Conservation (phyloP, 1,140 invertebrate genomes). For the Eufriesea mexicana region DNA sequence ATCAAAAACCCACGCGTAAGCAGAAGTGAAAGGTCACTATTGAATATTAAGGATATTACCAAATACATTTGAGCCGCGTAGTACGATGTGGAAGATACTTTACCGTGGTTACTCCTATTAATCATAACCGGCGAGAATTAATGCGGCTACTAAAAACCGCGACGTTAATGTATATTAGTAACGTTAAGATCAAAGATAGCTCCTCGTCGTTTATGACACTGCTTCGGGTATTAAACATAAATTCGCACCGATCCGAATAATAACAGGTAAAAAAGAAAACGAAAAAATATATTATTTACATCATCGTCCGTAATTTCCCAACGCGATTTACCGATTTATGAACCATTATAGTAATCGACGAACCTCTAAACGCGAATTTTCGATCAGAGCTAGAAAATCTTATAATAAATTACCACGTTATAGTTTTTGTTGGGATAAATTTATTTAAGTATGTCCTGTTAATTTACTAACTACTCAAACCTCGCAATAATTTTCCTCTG, state of each 20-base stretch:
- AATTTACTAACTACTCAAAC: too few relatives aligned
- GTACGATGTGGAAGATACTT: neutral
- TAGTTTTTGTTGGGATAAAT: too few relatives aligned
- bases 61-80: neutral
- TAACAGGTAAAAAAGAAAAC: neutral
- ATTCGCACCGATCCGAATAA: neutral
- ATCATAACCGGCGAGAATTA: neutral
- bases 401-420: too few relatives aligned
- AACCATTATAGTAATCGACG: neutral
- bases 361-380: neutral
- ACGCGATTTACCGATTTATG: neutral
- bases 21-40: conserved; percentile 20
- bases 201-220: neutral
- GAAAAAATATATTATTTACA: neutral
- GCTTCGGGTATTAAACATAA: neutral
- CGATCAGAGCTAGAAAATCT: too few relatives aligned
- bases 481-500: too few relatives aligned
- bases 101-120: neutral
- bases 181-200: neutral
- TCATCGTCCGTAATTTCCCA: too few relatives aligned
- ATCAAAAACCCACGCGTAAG: conserved; percentile 11
- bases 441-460: too few relatives aligned
- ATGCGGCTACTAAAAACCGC: neutral
- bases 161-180: conserved; percentile 5
- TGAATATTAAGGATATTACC: conserved; percentile 37